Evolutionary conservation across 2,888 invertebrate species (phyloP).

Genomic region (Limnephilus lunatus): DNA sequence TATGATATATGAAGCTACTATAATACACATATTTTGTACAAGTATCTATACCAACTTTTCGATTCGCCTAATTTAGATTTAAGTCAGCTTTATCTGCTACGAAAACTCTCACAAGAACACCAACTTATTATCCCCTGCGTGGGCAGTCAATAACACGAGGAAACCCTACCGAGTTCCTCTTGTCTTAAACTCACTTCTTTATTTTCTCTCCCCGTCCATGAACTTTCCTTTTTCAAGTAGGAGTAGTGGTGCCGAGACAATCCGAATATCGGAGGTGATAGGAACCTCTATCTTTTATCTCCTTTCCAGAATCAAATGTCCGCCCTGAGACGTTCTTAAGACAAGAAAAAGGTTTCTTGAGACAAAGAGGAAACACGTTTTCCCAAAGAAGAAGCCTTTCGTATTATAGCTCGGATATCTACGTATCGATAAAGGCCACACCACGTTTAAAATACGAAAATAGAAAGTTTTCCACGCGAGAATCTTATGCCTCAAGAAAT

Average conservation of each 20-base stretch:
- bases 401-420: background rate
- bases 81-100: background rate
- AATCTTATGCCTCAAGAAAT: background rate
- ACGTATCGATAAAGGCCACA: background rate
- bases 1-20: too few species aligned
- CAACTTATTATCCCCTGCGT: background rate
- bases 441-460: background rate
- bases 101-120: background rate
- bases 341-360: background rate
- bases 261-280: constrained; percentile 12
- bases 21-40: too few species aligned
- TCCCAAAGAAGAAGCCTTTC: background rate
- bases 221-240: background rate
- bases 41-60: too few species aligned
- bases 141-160: background rate
- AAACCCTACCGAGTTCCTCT: background rate
- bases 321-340: constrained; percentile 6
- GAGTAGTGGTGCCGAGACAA: background rate
- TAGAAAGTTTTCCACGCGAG: background rate
- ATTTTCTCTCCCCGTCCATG: background rate
- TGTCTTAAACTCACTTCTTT: background rate
- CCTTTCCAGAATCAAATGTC: constrained; percentile 27
- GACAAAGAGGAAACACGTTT: constrained; percentile 11
- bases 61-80: too few species aligned
- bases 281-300: background rate